phyloP scores from a whole-genome alignment of 2,113 vertebrate species.

The Heliornis fulica region DNA sequence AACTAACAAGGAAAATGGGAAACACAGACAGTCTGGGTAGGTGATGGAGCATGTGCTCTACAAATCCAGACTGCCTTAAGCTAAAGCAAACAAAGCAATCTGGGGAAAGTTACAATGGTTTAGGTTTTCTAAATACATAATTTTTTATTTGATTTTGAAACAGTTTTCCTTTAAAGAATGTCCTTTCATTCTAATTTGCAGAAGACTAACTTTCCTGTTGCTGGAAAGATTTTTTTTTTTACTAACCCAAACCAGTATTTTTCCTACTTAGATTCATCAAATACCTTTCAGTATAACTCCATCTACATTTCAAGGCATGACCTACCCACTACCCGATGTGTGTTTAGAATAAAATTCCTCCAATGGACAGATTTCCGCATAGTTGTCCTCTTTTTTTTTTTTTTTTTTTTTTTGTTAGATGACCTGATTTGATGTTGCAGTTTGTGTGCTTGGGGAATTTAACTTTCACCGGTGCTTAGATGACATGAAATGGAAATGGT shows the following conservation, averaged over 20 bases:
- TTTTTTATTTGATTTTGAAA: slow-evolving; percentile 4
- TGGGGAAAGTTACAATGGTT: neutral
- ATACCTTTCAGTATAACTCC: neutral
- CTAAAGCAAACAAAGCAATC: slow-evolving; percentile 1
- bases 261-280: neutral
- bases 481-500: neutral
- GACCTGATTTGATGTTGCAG: neutral
- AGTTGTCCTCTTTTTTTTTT: neutral
- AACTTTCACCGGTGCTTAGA: neutral
- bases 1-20: neutral
- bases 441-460: neutral
- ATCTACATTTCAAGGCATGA: neutral
- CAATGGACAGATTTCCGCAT: neutral
- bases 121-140: neutral
- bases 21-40: neutral
- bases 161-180: neutral
- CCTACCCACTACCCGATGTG: neutral
- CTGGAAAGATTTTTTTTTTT: neutral
- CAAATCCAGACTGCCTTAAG: neutral
- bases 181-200: neutral
- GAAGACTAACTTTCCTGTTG: neutral
- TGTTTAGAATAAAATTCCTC: neutral
- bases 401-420: neutral
- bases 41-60: neutral
- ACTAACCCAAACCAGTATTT: neutral